These are phyloP conservation scores for Plestiodon gilberti DNA, from an alignment of 2,113 vertebrate species.

Conservation along the genomic window DNA sequence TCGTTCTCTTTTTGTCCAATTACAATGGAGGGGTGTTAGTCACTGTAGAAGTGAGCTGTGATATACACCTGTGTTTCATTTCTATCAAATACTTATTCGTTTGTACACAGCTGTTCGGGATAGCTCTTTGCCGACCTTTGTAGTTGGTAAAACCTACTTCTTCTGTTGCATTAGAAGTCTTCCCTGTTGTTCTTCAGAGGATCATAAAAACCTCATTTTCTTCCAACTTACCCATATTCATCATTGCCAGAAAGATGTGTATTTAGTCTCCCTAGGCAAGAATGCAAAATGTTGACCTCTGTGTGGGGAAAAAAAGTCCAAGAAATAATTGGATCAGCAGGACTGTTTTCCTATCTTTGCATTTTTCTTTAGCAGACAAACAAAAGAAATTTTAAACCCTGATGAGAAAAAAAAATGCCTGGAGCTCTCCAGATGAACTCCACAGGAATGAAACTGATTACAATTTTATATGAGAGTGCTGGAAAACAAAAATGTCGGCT, in stretches of 20 bases:
- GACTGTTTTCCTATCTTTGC: conserved; percentile 23
- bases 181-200: not conserved
- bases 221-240: not conserved
- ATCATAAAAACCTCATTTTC: conserved; percentile 15
- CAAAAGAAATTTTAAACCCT: not conserved
- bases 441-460: not conserved
- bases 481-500: not conserved
- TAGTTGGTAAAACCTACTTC: not conserved
- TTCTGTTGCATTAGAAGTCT: not conserved
- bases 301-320: conserved; percentile 1
- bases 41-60: not conserved
- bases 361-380: conserved; percentile 19
- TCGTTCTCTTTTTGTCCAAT: not conserved
- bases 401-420: not conserved
- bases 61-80: not conserved
- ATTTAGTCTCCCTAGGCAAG: not conserved
- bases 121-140: not conserved
- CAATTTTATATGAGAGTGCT: not conserved
- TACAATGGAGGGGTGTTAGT: not conserved
- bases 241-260: not conserved
- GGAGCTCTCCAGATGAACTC: not conserved
- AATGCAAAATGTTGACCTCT: conserved; percentile 32
- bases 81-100: not conserved
- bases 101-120: not conserved
- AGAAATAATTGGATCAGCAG: conserved; percentile 22